Base-by-base conservation (phyloP, 2,888 invertebrate genomes). In the Ceratothoa steindachneri region DNA sequence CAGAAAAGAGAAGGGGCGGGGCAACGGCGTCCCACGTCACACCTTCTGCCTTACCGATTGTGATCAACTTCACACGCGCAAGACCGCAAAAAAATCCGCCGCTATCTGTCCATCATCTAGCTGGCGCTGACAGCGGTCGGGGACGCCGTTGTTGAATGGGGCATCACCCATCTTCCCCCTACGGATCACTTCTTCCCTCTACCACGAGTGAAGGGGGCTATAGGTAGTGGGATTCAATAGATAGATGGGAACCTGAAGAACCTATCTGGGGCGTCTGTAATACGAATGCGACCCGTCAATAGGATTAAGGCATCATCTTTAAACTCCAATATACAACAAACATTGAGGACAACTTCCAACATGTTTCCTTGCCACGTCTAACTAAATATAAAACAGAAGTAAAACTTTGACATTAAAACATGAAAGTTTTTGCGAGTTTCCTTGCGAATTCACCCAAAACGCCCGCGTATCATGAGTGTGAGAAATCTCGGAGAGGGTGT, bases 1-100 rank as follows among this genome's bases (percentile, higher is more conserved):
- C 69, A 69, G 29, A 53, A 70, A 53, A 69, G 69, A 28, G 69
- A 24, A 69, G 69, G 67, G 75, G 75, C 69, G 75, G 75, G 30
- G 75, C 75, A 27, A 70, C 75, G 72, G 75, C 75, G 75, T 75
- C 75, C 75, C 75, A 72, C 75, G 75, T 75, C 75, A 75, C 75
- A 75, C 75, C 75, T 75, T 75, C 75, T 53, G 75, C 66, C 75
- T 75, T 72, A 72, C 75, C 75, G 60, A 60, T 60, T 60, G 60
- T 60, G 60, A 75, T 75, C 75, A 75, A 72, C 72, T 75, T 75
- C 75, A 75, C 75, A 75, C 75, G 75, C 75, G 72, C 75, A 75
- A 72, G 75, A 75, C 75, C 75, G 70, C 75, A 75, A 60, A 60
- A 60, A 60, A 60, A 60, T 60, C 60, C 60, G 60, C 60, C 24